Base-by-base conservation (phyloP, 2,888 invertebrate species). In the Acrobasis repandana region DNA sequence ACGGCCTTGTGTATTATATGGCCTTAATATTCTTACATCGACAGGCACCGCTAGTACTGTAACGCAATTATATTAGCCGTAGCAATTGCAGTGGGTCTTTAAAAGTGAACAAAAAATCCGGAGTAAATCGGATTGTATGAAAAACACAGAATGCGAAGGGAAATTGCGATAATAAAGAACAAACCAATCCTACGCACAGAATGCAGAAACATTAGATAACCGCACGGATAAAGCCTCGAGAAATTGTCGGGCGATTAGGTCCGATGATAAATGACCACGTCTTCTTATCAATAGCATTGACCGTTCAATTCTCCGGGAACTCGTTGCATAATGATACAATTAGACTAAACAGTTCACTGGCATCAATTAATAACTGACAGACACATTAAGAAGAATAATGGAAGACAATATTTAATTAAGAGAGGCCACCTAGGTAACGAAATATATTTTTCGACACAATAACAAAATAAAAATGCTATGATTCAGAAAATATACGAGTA, bases 201-300 rank as follows among this genome's bases (percentile, higher is more conserved):
- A 11, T 43, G 43, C 38, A 38, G 14, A 38, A 43, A 14, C 43
- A 43, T 43, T 43, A 43, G 43, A 43, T 43, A 43, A 43, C 43
- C 14, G 43, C 43, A n/a, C 43, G 14, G 43, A 43, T 43, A 43
- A 43, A 43, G 43, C 43, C 2, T 43, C n/a, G 14, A 43, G 43
- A 43, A 43, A 14, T 43, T 14, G 43, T 43, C 14, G 43, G 43
- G 43, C 43, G 11, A 43, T 43, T 43, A 14, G 14, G 43, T n/a
- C 43, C 14, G 14, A 14, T 14, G 43, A 43, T 14, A 43, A n/a
- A 43, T 43, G 43, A n/a, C 43, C 43, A 14, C 11, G 43, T 43
- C 43, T 38, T 38, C 38, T 43, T 43, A 43, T 43, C 43, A 43
- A n/a, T 43, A 43, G 43, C 43, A 43, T 43, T 43, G 43, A 43